These are phyloP conservation scores for Nomia melanderi DNA, from an alignment of 1,140 invertebrate species.

Conservation along the genomic window DNA sequence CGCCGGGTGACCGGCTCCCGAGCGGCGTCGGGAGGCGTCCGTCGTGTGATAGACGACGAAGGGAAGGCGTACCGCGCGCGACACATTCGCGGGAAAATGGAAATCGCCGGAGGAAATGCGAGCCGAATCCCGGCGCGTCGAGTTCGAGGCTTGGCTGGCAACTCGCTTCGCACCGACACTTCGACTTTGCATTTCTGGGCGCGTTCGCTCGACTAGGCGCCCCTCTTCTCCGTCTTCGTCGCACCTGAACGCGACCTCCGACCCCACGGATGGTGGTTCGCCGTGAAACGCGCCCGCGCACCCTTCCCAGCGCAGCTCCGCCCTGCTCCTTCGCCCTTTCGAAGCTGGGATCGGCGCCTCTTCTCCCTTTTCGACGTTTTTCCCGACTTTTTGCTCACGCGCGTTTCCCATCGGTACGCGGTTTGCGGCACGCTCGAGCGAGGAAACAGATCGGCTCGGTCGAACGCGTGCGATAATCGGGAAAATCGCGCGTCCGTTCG, in stretches of 20 bases:
- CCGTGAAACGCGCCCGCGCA: constrained; percentile 72
- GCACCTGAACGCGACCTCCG: constrained; percentile 73
- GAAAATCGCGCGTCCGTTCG: too few relatives aligned
- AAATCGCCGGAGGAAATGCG: constrained; percentile 2
- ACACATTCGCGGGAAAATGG: neutral
- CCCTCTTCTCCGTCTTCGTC: constrained; percentile 65
- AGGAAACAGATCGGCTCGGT: neutral
- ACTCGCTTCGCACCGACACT: constrained; percentile 64
- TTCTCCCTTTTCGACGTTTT: constrained; percentile 23
- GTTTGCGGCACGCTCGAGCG: too few relatives aligned
- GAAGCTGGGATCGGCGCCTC: constrained; percentile 53
- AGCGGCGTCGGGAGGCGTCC: neutral
- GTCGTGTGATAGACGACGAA: constrained; percentile 8
- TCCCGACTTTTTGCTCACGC: neutral
- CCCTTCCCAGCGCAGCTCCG: constrained; percentile 77
- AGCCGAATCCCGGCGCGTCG: constrained; percentile 35
- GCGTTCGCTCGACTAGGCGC: constrained; percentile 62
- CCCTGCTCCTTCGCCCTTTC: constrained; percentile 70
- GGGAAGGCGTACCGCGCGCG: neutral
- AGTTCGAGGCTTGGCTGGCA: constrained; percentile 49
- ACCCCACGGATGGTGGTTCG: constrained; percentile 67
- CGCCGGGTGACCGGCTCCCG: neutral
- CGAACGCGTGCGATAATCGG: too few relatives aligned
- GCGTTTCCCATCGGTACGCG: constrained; percentile 37
- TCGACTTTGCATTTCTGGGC: constrained; percentile 69